Percentiles rank a stretch among this genome's conserved stretches.
Evolutionary conservation across 2,797 vertebrate genomes (phyloP).

Genomic region (Oophaga sylvatica): DNA sequence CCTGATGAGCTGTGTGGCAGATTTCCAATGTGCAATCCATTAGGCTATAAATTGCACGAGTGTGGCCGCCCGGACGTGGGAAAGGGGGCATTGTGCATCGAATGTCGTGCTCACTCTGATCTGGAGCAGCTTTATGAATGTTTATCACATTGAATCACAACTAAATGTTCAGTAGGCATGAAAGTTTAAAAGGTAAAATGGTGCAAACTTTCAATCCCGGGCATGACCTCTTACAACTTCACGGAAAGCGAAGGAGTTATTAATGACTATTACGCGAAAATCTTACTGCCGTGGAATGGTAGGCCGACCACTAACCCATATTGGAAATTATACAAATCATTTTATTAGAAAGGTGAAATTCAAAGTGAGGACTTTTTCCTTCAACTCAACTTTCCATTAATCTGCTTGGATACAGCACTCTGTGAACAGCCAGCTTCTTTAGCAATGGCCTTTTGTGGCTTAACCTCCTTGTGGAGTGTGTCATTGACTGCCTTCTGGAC

Average conservation of each 20-base stretch:
- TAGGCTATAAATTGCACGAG: constrained; percentile 30
- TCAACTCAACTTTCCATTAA: too few species aligned
- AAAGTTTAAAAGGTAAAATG: constrained; percentile 9
- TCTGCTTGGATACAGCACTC: too few species aligned
- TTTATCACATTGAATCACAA: constrained; percentile 34
- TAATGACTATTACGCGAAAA: neutral
- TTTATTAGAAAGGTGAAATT: neutral
- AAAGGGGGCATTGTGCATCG: constrained; percentile 2
- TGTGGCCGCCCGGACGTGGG: neutral
- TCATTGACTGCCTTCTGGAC: too few species aligned
- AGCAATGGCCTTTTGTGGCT: too few species aligned
- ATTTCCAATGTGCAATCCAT: constrained; percentile 30
- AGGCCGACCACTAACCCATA: neutral
- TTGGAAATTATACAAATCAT: neutral
- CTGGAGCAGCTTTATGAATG: neutral
- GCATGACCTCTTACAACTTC: constrained; percentile 13
- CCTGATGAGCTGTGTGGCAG: constrained; percentile 32
- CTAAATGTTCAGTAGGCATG: neutral
- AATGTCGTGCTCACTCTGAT: neutral
- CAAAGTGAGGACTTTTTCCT: neutral
- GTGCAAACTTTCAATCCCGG: neutral
- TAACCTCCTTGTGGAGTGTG: too few species aligned
- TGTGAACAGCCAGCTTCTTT: too few species aligned
- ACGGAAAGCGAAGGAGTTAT: neutral
- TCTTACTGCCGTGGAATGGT: neutral